Evolutionary conservation across 2,888 invertebrate species (phyloP).

Genomic region (Dynastes hyllus): DNA sequence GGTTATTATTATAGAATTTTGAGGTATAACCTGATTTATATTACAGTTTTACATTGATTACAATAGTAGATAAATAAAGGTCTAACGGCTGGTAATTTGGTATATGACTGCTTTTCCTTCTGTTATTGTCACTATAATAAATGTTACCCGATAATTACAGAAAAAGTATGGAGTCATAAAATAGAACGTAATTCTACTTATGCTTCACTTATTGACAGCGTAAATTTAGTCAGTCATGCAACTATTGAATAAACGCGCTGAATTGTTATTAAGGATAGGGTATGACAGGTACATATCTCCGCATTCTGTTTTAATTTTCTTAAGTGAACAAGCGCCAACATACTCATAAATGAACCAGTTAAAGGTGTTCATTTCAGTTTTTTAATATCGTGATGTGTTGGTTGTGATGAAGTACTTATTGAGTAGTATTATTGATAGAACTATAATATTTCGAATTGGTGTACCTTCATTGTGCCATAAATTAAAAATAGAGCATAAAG

Average conservation of each 20-base stretch:
- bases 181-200: background rate
- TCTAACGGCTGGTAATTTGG: background rate
- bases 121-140: constrained; percentile 2
- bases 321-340: background rate
- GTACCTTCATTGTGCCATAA: background rate
- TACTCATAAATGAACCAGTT: background rate
- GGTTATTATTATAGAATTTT: no score
- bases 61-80: no score
- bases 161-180: constrained; percentile 9
- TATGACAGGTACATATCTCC: background rate
- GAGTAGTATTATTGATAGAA: no score
- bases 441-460: no score
- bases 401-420: background rate
- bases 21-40: no score
- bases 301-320: constrained; percentile 11
- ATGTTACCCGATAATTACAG: constrained; percentile 8
- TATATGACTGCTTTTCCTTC: background rate
- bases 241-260: constrained; percentile 15
- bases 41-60: no score
- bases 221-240: constrained; percentile 17
- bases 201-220: constrained; percentile 3
- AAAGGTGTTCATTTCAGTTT: background rate
- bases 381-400: background rate
- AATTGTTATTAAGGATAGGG: background rate
- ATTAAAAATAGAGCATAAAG: background rate